These are phyloP conservation scores for Gallinago undulata DNA, from an alignment of 2,113 vertebrate genomes.

Conservation along the genomic window DNA sequence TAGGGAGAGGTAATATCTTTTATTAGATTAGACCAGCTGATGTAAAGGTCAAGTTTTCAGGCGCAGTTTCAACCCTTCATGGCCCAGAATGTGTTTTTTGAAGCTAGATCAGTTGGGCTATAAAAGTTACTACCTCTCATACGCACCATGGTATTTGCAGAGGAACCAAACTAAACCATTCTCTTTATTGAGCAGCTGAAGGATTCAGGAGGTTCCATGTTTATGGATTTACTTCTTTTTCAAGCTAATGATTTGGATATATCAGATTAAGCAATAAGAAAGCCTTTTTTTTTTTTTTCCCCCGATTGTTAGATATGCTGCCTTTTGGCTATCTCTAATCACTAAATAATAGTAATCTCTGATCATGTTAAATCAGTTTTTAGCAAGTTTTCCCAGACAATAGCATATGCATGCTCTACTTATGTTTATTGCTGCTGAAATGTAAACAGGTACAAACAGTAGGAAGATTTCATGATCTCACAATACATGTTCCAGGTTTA, in stretches of 20 bases:
- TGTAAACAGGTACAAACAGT: background rate
- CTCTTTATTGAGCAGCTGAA: background rate
- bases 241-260: background rate
- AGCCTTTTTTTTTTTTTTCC: background rate
- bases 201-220: background rate
- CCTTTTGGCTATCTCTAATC: background rate
- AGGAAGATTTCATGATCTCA: background rate
- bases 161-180: background rate
- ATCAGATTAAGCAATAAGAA: background rate
- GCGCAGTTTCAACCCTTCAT: background rate
- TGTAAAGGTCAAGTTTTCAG: constrained; percentile 52
- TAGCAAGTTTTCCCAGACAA: background rate
- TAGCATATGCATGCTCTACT: background rate
- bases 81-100: background rate
- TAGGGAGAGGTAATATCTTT: constrained; percentile 44
- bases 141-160: background rate
- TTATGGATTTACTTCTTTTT: background rate
- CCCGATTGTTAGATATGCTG: background rate
- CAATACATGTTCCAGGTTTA: background rate
- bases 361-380: background rate
- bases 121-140: background rate
- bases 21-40: constrained; percentile 46
- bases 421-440: background rate
- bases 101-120: background rate
- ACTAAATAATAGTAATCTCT: background rate